Evolutionary conservation across 2,888 invertebrate genomes (phyloP).

Genomic region (Apodemia hepburni): DNA sequence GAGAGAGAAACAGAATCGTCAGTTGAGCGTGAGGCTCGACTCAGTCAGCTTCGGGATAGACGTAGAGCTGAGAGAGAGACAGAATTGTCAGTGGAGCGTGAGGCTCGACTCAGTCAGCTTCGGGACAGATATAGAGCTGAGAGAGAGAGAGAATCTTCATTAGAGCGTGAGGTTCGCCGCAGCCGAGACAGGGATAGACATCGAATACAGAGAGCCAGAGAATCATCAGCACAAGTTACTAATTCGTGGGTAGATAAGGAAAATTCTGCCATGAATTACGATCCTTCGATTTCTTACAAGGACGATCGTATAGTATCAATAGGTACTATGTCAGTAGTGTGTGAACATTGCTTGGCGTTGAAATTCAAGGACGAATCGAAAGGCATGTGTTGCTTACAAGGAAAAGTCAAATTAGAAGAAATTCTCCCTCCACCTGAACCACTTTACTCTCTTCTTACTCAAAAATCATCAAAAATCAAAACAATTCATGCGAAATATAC

Average conservation of each 20-base stretch:
- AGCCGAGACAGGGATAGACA: slow-evolving; percentile 27
- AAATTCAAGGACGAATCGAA: slow-evolving; percentile 31
- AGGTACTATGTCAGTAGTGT: slow-evolving; percentile 35
- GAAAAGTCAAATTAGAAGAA: slow-evolving; percentile 33
- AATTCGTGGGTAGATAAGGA: slow-evolving; percentile 30
- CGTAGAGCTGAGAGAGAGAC: no score
- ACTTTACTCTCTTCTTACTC: slow-evolving; percentile 32
- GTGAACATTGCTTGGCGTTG: slow-evolving; percentile 32
- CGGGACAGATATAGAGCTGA: slow-evolving; percentile 29
- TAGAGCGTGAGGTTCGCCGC: slow-evolving; percentile 24
- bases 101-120: no score
- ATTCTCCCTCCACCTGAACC: slow-evolving; percentile 32
- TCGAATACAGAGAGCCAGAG: slow-evolving; percentile 30
- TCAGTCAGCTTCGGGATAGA: no score
- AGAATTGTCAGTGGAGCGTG: no score
- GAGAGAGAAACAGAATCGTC: no score
- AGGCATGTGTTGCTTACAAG: slow-evolving; percentile 31
- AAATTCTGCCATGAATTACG: slow-evolving; percentile 32
- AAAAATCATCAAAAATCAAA: slow-evolving; percentile 32
- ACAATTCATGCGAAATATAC: slow-evolving; percentile 32
- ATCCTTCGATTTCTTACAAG: slow-evolving; percentile 33
- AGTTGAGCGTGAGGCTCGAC: no score
- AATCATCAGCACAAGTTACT: slow-evolving; percentile 27
- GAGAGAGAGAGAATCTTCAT: slow-evolving; percentile 26
- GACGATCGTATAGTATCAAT: slow-evolving; percentile 34